Conservation (phyloP, 2,888 invertebrate genomes). For the Chorisops tibialis region DNA sequence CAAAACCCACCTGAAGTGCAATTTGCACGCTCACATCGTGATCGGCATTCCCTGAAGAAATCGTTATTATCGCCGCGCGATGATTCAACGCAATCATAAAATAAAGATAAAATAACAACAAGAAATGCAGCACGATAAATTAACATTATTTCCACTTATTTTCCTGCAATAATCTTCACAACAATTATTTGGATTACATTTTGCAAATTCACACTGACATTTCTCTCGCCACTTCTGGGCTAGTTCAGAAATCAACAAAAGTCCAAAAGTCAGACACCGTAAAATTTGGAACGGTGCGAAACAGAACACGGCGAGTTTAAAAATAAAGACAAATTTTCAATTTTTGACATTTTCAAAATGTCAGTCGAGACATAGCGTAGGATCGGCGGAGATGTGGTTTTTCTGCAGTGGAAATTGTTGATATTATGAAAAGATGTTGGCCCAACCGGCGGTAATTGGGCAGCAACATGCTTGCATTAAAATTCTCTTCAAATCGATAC, state of each 20-base stretch:
- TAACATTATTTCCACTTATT: background rate
- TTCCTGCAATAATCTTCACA: background rate
- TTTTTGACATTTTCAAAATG: background rate
- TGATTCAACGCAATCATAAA: background rate
- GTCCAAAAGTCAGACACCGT: too few relatives aligned
- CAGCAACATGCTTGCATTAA: background rate
- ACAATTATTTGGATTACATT: background rate
- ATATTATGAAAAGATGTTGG: constrained; percentile 1
- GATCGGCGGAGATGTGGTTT: constrained; percentile 12
- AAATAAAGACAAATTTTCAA: background rate
- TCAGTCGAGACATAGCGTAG: background rate
- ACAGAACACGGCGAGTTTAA: too few relatives aligned
- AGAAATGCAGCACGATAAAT: background rate
- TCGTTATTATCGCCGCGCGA: constrained; percentile 56
- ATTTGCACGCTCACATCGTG: constrained; percentile 51
- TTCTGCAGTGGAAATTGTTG: background rate
- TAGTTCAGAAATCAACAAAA: too few relatives aligned
- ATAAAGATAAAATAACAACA: background rate
- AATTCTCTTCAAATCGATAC: background rate
- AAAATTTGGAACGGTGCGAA: too few relatives aligned
- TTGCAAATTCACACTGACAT: too few relatives aligned
- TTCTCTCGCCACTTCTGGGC: too few relatives aligned
- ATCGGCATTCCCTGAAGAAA: constrained; percentile 54
- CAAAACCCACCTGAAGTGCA: constrained; percentile 50
- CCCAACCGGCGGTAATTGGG: background rate